These are phyloP conservation scores for Autographa pulchrina DNA, from an alignment of 2,888 invertebrate species.

Conservation along the genomic window DNA sequence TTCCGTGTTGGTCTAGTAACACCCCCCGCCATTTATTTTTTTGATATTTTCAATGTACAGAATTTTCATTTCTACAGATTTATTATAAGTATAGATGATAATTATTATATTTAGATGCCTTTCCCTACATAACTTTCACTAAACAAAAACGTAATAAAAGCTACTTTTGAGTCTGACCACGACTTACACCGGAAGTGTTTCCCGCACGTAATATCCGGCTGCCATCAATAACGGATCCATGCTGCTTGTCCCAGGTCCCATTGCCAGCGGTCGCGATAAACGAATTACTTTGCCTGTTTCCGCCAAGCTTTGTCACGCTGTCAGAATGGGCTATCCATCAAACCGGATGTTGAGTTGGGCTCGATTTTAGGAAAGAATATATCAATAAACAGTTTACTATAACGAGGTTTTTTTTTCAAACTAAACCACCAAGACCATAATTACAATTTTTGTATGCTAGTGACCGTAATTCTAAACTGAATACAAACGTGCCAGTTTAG, in stretches of 20 bases:
- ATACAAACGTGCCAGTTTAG: too few species aligned
- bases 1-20: too few species aligned
- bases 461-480: too few species aligned
- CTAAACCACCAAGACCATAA: too few species aligned
- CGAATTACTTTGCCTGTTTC: constrained; percentile 50
- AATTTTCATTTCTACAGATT: too few species aligned
- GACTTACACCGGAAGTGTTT: constrained; percentile 33
- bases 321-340: constrained; percentile 43
- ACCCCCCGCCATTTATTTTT: too few species aligned
- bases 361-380: constrained; percentile 3
- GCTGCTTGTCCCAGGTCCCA: constrained; percentile 29
- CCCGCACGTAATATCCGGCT: constrained; percentile 60
- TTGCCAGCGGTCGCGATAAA: constrained; percentile 38
- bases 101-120: too few species aligned
- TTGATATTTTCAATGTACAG: too few species aligned
- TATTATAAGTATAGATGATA: too few species aligned
- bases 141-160: not conserved
- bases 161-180: constrained; percentile 13
- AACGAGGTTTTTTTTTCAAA: not conserved
- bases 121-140: too few species aligned
- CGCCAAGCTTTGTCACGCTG: constrained; percentile 23
- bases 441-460: too few species aligned
- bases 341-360: constrained; percentile 10
- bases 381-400: too few species aligned
- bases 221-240: constrained; percentile 57